Base-by-base conservation (phyloP, 2,797 vertebrate genomes). In the Serranus cabrilla region DNA sequence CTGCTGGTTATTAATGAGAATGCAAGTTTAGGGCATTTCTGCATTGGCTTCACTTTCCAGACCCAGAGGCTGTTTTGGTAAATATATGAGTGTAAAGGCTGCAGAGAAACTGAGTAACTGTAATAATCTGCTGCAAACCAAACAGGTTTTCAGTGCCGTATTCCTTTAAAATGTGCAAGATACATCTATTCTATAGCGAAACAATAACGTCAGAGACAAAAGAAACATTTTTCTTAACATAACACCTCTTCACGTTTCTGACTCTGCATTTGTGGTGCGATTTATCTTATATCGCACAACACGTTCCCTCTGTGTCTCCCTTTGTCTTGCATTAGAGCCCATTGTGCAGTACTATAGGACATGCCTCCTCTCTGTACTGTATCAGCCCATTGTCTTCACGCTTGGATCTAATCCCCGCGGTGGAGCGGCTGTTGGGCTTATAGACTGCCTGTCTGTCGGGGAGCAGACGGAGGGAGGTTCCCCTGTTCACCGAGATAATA, bases 381-480 rank as follows among this genome's bases (percentile, higher is more conserved):
- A 52, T 47, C 63, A 40, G 66, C 62, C 34, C 78, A 69, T 82
- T 81, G 85, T 87, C 76, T 90, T 46, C 49, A 2, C 16, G 77
- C 80, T 71, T 58, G 84, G 81, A 81, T 91, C 80, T 79, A 82
- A 92, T 87, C 87, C 89, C 85, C 56, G 78, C 46, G n/a, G 82
- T 11, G 73, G 49, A 71, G 76, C 79, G 40, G 61, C 74, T 81
- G 81, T 34, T 79, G 81, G 83, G 76, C 56, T 87, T 65, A 85
- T 47, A 83, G 71, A 72, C 75, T 59, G 79, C 57, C 73, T 63
- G 76, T 68, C 67, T 82, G 79, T 81, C 67, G 20, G 74, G 17
- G 73, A 85, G 84, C 88, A 89, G 80, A 81, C 78, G 71, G 79
- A 86, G 87, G 89, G 87, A 86, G 87, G 86, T 82, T 85, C 81